Evolutionary conservation across 2,888 invertebrate genomes (phyloP).

Genomic region (Pachliopta kotzebuea): DNA sequence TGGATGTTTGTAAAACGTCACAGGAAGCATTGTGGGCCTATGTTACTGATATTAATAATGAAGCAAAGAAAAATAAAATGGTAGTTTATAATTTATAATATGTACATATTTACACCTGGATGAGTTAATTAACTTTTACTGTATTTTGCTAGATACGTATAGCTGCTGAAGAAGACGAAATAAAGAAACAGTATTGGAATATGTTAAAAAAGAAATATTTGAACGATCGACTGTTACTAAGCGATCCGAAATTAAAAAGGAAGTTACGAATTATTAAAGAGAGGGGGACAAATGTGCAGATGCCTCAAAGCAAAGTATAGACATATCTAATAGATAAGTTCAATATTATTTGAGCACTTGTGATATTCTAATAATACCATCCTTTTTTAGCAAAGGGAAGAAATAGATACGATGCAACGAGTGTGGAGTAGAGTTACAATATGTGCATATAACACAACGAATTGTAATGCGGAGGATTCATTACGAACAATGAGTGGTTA

Average conservation of each 20-base stretch:
- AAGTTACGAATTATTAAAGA: conserved; percentile 69
- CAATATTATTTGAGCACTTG: conserved; percentile 2
- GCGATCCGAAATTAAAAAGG: conserved; percentile 51
- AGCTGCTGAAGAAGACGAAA: conserved; percentile 71
- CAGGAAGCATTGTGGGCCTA: conserved; percentile 70
- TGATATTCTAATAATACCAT: too few species aligned
- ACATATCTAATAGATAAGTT: conserved; percentile 1
- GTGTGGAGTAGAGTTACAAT: conserved; percentile 72
- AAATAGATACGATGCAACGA: conserved; percentile 72
- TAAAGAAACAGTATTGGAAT: conserved; percentile 71
- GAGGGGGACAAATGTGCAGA: conserved; percentile 69
- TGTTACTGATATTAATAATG: conserved; percentile 65
- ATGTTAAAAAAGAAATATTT: conserved; percentile 66
- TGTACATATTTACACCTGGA: too few species aligned
- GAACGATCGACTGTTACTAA: conserved; percentile 39
- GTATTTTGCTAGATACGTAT: conserved; percentile 53
- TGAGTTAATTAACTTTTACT: conserved; percentile 2
- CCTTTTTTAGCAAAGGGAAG: conserved; percentile 66
- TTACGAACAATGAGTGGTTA: conserved; percentile 67
- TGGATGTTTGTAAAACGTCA: conserved; percentile 68
- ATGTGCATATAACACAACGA: conserved; percentile 58
- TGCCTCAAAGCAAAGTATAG: conserved; percentile 70
- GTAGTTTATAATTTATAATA: conserved; percentile 39
- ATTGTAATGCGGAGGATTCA: conserved; percentile 58
- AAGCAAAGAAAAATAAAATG: conserved; percentile 67